These are phyloP conservation scores for Struthidea cinerea DNA, from an alignment of 2,113 vertebrate genomes.

Conservation along the genomic window DNA sequence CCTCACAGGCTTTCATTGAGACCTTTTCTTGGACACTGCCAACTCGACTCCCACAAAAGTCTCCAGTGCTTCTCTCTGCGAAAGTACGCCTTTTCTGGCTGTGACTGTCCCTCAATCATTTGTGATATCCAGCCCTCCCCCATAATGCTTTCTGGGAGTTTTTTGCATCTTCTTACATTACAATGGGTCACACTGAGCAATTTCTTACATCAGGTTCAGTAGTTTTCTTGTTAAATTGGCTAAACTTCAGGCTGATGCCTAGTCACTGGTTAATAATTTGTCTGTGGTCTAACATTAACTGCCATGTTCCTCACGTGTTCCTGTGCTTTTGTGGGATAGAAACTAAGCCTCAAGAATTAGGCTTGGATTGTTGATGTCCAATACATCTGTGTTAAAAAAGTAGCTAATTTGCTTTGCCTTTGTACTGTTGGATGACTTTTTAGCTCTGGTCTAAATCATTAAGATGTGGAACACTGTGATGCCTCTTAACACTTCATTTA, in stretches of 20 bases:
- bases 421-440: background rate
- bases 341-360: background rate
- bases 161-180: background rate
- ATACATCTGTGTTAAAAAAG: background rate
- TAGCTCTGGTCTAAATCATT: background rate
- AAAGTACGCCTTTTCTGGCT: background rate
- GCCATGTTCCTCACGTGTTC: rapidly evolving
- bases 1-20: background rate
- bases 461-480: background rate
- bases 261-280: background rate
- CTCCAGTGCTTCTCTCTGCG: background rate
- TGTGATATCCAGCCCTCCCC: background rate
- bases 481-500: background rate
- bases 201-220: background rate
- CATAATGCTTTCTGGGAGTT: background rate
- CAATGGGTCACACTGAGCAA: rapidly evolving
- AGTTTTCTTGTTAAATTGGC: background rate
- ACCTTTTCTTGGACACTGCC: background rate
- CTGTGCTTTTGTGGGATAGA: background rate
- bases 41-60: background rate
- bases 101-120: background rate
- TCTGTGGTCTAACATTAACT: too few species aligned
- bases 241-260: background rate
- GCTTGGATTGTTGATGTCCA: background rate
- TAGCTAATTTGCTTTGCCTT: background rate